Evolutionary conservation across 1,140 invertebrate genomes (phyloP), one percentile per base, ranked within the genome.

Genomic region (Scylla paramamosain): DNA sequence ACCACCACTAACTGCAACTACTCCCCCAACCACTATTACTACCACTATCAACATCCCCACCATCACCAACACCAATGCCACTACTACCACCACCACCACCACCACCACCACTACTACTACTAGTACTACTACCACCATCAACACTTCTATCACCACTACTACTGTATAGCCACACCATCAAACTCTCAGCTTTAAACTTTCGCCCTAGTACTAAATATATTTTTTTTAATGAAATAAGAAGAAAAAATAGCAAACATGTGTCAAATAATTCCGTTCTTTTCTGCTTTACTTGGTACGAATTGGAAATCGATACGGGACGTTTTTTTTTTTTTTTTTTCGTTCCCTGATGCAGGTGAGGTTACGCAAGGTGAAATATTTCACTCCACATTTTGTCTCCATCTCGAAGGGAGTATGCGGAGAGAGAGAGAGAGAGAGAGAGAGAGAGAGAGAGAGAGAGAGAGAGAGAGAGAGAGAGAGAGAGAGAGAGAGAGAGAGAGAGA

Each of bases 401-500:
- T 77, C 12, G 67, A 77, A 25, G 20, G n/a, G 20, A 77, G n/a
- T n/a, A 25, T 7, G 25, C 6, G 6, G 20, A 77, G 67, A 25
- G 20, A 77, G n/a, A 77, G 59, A 25, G 20, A 48, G 52, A 59
- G 52, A 59, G 52, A 59, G 52, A 59, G 52, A 59, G 52, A 59
- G 52, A 59, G 52, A 59, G 52, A 59, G 52, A 59, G 52, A 59
- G 52, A 59, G 67, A 77, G 67, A n/a, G 67, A n/a, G 67, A n/a
- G 67, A n/a, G 67, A n/a, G 67, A n/a, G 67, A 77, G 67, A 77
- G 67, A 77, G 67, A 77, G 67, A 77, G 67, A 77, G 67, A 77
- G 67, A 77, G 67, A 77, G 67, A 77, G 67, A 77, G 67, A 77
- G 67, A 77, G 67, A 77, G 67, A 77, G 67, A 77, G 67, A n/a